Conservation (phyloP, 1,140 invertebrate genomes). For the Cylas formicarius region DNA sequence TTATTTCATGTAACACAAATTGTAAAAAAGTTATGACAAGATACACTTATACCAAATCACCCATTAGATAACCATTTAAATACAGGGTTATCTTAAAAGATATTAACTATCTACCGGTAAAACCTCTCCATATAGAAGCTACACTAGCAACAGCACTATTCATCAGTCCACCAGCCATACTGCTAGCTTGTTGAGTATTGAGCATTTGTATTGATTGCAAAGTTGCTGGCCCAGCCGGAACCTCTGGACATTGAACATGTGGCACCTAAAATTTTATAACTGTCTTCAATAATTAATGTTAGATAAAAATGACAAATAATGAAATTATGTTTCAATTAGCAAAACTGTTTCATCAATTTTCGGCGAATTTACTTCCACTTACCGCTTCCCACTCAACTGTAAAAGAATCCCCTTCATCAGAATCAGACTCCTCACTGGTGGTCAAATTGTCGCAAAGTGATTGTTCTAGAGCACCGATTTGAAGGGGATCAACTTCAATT, state of each 20-base stretch:
- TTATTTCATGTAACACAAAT: no score
- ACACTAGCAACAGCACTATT: slow-evolving; percentile 62
- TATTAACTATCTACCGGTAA: slow-evolving; percentile 48
- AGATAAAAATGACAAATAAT: no score
- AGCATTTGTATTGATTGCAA: slow-evolving; percentile 40
- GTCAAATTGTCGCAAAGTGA: slow-evolving; percentile 52
- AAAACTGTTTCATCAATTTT: no score
- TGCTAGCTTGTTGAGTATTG: slow-evolving; percentile 49
- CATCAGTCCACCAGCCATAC: slow-evolving; percentile 56
- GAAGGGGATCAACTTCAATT: slow-evolving; percentile 49
- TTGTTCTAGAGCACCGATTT: slow-evolving; percentile 53
- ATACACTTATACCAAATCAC: no score
- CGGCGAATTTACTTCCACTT: no score
- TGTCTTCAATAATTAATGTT: no score
- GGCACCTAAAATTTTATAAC: slow-evolving; percentile 50
- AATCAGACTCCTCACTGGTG: slow-evolving; percentile 55
- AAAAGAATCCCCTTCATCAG: slow-evolving; percentile 58
- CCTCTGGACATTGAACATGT: slow-evolving; percentile 49
- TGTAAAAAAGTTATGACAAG: no score
- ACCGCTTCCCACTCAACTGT: slow-evolving; percentile 64
- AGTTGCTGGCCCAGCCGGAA: slow-evolving; percentile 29
- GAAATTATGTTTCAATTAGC: no score
- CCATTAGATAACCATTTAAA: no score
- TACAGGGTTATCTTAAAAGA: no score
- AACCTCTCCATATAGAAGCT: slow-evolving; percentile 63